Evolutionary conservation across 2,888 invertebrate genomes (phyloP).

Genomic region (Xestoiulus laeticollis): DNA sequence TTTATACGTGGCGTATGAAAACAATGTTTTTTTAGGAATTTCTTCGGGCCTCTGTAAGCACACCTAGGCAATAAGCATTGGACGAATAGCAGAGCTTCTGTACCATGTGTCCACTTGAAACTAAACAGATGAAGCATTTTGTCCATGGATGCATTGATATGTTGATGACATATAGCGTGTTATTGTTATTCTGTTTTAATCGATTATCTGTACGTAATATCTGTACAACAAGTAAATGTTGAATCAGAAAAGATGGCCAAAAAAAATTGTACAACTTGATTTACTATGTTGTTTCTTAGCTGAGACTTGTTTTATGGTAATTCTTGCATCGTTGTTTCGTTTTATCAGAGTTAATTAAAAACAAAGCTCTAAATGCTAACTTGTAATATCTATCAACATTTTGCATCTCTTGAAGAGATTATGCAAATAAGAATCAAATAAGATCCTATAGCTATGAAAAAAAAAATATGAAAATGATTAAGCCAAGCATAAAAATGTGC

Average conservation of each 20-base stretch:
- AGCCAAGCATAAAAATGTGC: not conserved
- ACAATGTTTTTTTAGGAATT: not conserved
- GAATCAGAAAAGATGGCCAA: not conserved
- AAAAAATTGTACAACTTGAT: not conserved
- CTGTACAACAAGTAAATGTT: not conserved
- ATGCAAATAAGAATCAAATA: not conserved
- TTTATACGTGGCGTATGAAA: not conserved
- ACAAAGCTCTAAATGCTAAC: not conserved
- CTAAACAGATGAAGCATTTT: not conserved
- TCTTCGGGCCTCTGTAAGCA: not conserved
- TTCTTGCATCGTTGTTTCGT: not conserved
- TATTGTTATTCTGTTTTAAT: not conserved
- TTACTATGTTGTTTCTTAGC: not conserved
- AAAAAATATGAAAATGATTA: not conserved
- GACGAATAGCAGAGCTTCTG: not conserved
- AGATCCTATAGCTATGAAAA: not conserved
- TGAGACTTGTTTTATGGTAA: not conserved
- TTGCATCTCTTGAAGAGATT: not conserved
- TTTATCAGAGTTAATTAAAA: not conserved
- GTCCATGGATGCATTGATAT: not conserved
- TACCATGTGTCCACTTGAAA: not conserved
- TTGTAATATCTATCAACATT: constrained; percentile 15
- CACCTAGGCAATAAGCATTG: not conserved
- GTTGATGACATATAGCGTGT: not conserved
- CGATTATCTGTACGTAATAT: not conserved